Evolutionary conservation across 2,888 invertebrate genomes (phyloP).

Genomic region (Brassicogethes aeneus): DNA sequence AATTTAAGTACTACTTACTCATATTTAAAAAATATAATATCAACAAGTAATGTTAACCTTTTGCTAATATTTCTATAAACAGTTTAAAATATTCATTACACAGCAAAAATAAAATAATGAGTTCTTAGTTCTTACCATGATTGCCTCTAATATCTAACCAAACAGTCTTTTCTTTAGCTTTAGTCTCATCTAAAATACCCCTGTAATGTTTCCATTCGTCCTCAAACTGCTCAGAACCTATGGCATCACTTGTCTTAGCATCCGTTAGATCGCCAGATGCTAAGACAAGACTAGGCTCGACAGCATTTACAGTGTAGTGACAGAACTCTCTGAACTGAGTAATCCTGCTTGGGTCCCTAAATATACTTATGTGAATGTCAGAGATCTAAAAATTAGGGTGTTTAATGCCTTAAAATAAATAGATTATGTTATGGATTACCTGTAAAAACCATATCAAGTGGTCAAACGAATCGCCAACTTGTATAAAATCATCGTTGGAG

Average conservation of each 20-base stretch:
- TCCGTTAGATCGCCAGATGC: constrained; percentile 87
- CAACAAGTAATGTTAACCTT: too few relatives aligned
- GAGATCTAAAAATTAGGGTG: constrained; percentile 73
- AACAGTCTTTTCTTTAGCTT: constrained; percentile 56
- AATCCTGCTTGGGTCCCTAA: constrained; percentile 64
- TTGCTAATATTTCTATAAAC: too few relatives aligned
- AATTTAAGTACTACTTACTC: too few relatives aligned
- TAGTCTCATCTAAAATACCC: constrained; percentile 56
- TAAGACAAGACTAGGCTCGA: constrained; percentile 68
- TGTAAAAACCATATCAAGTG: constrained; percentile 71
- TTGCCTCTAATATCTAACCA: constrained; percentile 91
- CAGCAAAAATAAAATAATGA: too few relatives aligned
- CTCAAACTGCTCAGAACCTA: constrained; percentile 72
- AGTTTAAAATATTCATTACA: too few relatives aligned
- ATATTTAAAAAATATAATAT: too few relatives aligned
- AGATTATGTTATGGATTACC: too few relatives aligned
- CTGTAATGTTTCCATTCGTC: constrained; percentile 78
- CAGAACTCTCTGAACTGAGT: constrained; percentile 74
- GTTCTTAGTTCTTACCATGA: constrained; percentile 82
- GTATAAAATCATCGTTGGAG: constrained; percentile 33
- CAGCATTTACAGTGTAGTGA: constrained; percentile 58
- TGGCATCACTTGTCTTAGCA: constrained; percentile 68
- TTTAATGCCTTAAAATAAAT: too few relatives aligned
- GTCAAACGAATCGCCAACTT: constrained; percentile 47
- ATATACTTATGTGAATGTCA: constrained; percentile 83